Percentiles rank a stretch among this genome's conserved stretches.
Evolutionary conservation across 2,113 vertebrate genomes (phyloP).

Genomic region (Muntiacus reevesi): DNA sequence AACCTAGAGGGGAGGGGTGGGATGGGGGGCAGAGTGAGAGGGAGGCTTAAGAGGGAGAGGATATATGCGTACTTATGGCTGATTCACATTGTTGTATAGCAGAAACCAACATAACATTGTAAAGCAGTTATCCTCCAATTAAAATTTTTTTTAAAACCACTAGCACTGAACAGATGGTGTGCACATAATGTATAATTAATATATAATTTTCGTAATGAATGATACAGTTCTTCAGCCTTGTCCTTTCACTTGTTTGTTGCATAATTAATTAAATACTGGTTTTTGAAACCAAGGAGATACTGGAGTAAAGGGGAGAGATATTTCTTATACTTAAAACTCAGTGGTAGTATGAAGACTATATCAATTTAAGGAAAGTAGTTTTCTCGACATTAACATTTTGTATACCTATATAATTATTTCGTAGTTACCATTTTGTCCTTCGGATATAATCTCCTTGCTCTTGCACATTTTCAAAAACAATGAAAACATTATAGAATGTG

Average conservation of each 20-base stretch:
- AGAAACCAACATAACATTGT: not conserved
- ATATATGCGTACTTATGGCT: not conserved
- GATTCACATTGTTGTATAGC: not conserved
- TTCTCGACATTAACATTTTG: not conserved
- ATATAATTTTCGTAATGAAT: not conserved
- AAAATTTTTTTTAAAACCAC: not conserved
- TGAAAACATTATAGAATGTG: not conserved
- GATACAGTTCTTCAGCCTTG: not conserved
- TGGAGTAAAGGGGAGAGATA: not conserved
- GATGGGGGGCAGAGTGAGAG: not conserved
- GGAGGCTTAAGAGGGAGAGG: not conserved
- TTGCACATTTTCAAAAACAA: not conserved
- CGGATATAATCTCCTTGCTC: not conserved
- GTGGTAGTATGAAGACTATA: not conserved
- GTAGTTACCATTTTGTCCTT: not conserved
- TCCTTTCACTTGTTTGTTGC: not conserved
- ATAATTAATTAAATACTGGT: not conserved
- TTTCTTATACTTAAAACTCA: not conserved
- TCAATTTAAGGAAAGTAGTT: not conserved
- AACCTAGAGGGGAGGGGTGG: not conserved
- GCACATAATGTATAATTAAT: not conserved
- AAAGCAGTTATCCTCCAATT: not conserved
- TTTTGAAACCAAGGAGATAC: not conserved
- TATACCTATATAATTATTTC: not conserved
- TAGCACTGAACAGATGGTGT: not conserved